Evolutionary conservation across 2,113 vertebrate species (phyloP).

Genomic region (Ictalurus punctatus): DNA sequence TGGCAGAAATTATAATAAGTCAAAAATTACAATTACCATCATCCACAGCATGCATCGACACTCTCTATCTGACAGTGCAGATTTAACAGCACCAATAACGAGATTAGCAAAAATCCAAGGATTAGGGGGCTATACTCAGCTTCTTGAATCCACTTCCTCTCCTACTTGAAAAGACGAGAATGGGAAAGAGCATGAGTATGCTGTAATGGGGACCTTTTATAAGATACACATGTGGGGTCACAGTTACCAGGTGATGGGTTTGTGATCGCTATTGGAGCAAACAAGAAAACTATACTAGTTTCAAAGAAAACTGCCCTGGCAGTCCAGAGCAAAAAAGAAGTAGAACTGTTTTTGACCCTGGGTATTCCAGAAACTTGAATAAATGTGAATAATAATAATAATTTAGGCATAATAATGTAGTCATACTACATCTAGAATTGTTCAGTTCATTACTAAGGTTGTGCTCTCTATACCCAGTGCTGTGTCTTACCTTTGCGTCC

Average conservation of each 20-base stretch:
- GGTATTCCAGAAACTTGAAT: not conserved
- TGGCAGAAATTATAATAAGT: not conserved
- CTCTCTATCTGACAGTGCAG: not conserved
- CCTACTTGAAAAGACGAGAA: too few relatives aligned
- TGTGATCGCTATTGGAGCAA: not conserved
- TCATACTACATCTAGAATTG: not conserved
- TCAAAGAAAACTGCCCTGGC: not conserved
- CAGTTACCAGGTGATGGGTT: too few relatives aligned
- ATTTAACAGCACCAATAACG: not conserved
- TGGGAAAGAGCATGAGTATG: not conserved
- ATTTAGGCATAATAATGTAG: not conserved
- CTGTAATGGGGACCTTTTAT: not conserved
- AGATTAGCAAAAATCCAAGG: not conserved
- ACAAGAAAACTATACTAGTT: not conserved
- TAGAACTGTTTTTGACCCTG: not conserved
- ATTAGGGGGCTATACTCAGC: not conserved
- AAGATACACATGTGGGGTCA: not conserved
- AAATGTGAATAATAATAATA: not conserved
- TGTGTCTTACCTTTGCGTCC: slow-evolving; percentile 82
- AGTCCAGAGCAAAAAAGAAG: not conserved
- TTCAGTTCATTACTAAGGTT: not conserved
- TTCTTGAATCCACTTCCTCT: not conserved
- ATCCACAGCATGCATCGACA: not conserved
- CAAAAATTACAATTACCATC: not conserved
- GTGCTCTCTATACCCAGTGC: not conserved